phyloP scores from a whole-genome alignment of 2,113 vertebrate species.

The Gallinago media region DNA sequence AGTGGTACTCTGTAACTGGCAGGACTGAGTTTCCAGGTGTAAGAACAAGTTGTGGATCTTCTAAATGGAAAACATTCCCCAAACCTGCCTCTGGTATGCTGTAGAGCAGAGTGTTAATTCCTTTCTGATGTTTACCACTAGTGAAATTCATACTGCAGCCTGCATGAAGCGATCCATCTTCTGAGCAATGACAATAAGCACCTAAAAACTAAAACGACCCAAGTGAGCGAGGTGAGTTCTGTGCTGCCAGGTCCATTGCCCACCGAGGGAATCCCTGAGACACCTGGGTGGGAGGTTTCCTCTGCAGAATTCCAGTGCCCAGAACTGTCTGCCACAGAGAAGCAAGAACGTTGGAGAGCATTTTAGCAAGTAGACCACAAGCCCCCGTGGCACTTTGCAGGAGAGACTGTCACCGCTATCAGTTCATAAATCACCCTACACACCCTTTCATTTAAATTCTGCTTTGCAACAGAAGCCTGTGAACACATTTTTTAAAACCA shows the following conservation, averaged over 20 bases:
- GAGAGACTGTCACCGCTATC: fast-evolving
- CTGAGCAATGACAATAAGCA: conserved; percentile 73
- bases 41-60: background rate
- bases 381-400: background rate
- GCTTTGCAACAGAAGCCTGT: background rate
- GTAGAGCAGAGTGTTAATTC: background rate
- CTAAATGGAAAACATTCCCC: background rate
- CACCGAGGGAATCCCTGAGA: background rate
- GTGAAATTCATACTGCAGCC: background rate
- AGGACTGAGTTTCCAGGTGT: background rate
- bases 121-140: background rate
- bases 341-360: background rate
- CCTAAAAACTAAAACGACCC: conserved; percentile 74
- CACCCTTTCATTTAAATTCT: background rate
- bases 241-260: background rate
- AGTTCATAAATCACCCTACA: background rate
- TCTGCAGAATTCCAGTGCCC: background rate
- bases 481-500: background rate
- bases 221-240: background rate
- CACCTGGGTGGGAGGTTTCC: background rate
- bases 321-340: background rate
- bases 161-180: conserved; percentile 47
- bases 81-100: background rate
- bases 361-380: background rate
- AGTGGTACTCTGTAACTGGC: background rate